Base-by-base conservation (phyloP, 2,797 vertebrate species). In the Ambastaia sidthimunki region DNA sequence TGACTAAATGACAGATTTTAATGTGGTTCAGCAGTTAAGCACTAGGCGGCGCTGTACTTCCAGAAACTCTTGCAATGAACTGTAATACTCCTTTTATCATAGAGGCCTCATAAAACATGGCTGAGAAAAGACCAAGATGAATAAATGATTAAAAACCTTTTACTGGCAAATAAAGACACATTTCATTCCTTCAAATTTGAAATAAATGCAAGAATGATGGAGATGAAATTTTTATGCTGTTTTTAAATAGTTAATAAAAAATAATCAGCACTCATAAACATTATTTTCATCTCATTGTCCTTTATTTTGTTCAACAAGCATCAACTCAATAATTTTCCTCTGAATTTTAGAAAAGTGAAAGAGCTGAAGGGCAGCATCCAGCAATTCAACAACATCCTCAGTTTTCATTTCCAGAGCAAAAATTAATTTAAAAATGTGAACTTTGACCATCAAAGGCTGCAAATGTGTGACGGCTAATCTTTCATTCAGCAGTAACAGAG, bases 251-350 rank as follows among this genome's bases (percentile, higher is more conserved):
- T 28, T 28, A 28, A 28, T 28, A 28, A 7, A 25, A 63, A 74
- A 41, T 4, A 81, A 52, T 44, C 9, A 7, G 66, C 74, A 83
- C 13, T 75, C 68, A 77, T 74, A 83, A 34, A 78, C 25, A 65
- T 60, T 86, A 44, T 91, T 89, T 84, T 89, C 92, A 94, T 92
- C 89, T 92, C 82, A 87, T 90, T 87, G 79, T 93, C 92, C 92
- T 95, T 94, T 94, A 94, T 95, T 95, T 90, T 92, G 92, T 93
- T 93, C 87, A 94, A 93, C 93, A 92, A 94, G 93, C 93, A 92
- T 94, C 91, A 82, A 91, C 93, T 92, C 93, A 92, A 93, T 90
- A 93, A 89, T 90, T 89, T 87, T 90, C 89, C 89, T 90, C 84
- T 86, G 89, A 92, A 88, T 88, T 87, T 89, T 92, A 91, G 91